These are phyloP conservation scores for Nebria ingens DNA, from an alignment of 1,140 invertebrate species.

Conservation along the genomic window DNA sequence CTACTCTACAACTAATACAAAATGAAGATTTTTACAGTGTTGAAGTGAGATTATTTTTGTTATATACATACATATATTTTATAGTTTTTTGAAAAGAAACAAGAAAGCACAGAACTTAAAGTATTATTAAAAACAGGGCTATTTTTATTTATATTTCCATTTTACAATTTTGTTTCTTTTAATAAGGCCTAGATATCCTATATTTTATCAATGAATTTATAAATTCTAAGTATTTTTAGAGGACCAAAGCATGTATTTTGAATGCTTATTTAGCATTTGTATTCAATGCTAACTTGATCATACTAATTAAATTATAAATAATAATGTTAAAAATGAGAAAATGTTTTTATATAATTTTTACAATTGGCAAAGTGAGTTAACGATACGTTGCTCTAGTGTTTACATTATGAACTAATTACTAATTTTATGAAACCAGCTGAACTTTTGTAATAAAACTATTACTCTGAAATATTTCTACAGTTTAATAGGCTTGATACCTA, in stretches of 20 bases:
- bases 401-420: too few species aligned
- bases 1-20: not conserved
- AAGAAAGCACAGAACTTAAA: constrained; percentile 16
- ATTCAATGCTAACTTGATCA: constrained; percentile 32
- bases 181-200: constrained; percentile 12
- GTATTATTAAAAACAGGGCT: constrained; percentile 32
- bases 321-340: too few species aligned
- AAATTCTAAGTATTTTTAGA: constrained; percentile 25
- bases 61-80: constrained; percentile 7
- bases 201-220: constrained; percentile 23
- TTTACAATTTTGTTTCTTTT: not conserved
- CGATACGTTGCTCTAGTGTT: too few species aligned
- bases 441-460: too few species aligned
- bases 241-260: constrained; percentile 28
- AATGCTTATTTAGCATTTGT: constrained; percentile 31
- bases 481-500: too few species aligned
- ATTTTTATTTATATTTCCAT: constrained; percentile 9
- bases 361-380: too few species aligned
- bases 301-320: constrained; percentile 19
- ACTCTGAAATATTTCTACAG: too few species aligned
- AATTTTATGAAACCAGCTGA: too few species aligned
- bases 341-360: too few species aligned
- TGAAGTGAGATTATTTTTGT: not conserved
- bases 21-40: too few species aligned
- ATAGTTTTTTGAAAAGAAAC: too few species aligned